Evolutionary conservation across 2,113 vertebrate species (phyloP), one percentile per base, ranked within the genome.

Genomic region (Scophthalmus maximus): DNA sequence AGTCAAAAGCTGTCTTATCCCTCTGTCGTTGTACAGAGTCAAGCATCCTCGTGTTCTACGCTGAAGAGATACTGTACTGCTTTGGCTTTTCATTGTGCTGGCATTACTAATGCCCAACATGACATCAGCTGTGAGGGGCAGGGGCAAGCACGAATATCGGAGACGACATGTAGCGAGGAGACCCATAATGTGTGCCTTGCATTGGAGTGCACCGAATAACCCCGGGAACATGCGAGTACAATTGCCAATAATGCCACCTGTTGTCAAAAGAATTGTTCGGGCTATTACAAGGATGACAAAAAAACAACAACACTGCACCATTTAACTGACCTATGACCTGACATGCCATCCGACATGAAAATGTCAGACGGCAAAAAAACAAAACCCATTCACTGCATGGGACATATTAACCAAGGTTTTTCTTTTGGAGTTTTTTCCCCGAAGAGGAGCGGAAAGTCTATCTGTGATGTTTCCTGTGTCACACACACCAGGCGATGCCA

Each of bases 221-320:
- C 56, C 47, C 5, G 5, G 18, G 65, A 77, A 69, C 59, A 68
- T 25, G 29, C 2, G 0, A 53, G 82, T 66, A 63, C 69, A 84
- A 82, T 76, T 76, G 71, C 44, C 42, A 22, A 11, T 80, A 80
- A 90, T 78, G 73, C 64, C 69, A 81, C 82, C 66, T 73, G 68
- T 78, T 76, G 80, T 73, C 73, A 64, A n/a, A 63, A 65, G 61
- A 66, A 76, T 78, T 2, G 18, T 8, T 18, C 17, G 17, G n/a
- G 30, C 68, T 23, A 44, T 59, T 63, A 62, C 2, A 11, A 65
- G 63, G 34, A 68, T 36, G 68, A 71, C 17, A 29, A 20, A 20
- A 51, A 52, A 52, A 70, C 0, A 49, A 49, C 5, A 38, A 30
- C n/a, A n/a, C n/a, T 10, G 40, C 18, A 1, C 8, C 29, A 6